A percentile compares a stretch with the other conserved stretches of the same genome.
phyloP scores from a whole-genome alignment of 2,113 vertebrate genomes.

The Cygnus buccinator region DNA sequence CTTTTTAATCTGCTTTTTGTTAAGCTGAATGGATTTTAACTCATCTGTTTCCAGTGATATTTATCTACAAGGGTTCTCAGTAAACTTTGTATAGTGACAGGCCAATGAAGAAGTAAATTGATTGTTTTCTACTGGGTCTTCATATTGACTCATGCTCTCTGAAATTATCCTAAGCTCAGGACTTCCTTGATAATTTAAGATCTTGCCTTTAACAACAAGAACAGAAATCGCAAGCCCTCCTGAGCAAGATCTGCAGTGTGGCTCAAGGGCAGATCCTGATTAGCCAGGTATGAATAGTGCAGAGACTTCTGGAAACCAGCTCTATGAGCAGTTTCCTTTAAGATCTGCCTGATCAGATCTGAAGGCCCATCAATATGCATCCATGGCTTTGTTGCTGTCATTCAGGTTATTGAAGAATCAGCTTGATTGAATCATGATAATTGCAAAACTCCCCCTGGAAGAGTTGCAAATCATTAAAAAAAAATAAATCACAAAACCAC shows the following conservation, averaged over 20 bases:
- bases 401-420: neutral
- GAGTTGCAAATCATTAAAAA: neutral
- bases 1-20: slow-evolving; percentile 49
- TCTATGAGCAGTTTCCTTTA: neutral
- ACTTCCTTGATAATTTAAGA: neutral
- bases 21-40: slow-evolving; percentile 24
- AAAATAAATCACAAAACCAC: neutral
- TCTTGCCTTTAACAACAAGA: neutral
- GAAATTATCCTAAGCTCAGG: neutral
- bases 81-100: neutral
- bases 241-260: neutral
- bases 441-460: neutral
- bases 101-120: neutral
- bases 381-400: neutral
- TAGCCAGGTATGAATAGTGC: neutral
- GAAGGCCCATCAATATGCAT: neutral
- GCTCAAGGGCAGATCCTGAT: neutral
- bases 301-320: neutral
- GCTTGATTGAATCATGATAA: neutral
- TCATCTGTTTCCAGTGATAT: neutral
- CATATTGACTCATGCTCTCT: neutral
- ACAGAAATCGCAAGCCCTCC: neutral
- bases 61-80: slow-evolving; percentile 11
- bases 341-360: neutral
- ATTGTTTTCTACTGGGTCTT: neutral